Evolutionary conservation across 2,888 invertebrate species (phyloP).

Genomic region (Euclidia mi): DNA sequence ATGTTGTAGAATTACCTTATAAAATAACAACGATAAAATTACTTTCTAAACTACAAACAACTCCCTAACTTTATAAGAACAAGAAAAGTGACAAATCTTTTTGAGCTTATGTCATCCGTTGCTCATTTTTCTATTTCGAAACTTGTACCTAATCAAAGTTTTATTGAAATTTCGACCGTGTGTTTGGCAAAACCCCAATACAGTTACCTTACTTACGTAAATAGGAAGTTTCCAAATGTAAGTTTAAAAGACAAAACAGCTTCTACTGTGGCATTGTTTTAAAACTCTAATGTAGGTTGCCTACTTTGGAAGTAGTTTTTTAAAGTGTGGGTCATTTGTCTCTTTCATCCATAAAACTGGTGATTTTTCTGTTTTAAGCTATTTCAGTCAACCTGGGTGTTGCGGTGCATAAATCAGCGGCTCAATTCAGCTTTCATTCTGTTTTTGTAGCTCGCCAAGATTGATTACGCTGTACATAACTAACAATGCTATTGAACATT

Average conservation of each 20-base stretch:
- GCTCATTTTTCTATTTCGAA: conserved; percentile 29
- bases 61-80: too few relatives aligned
- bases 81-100: background rate
- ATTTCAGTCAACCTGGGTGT: conserved; percentile 11
- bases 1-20: too few relatives aligned
- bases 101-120: conserved; percentile 25
- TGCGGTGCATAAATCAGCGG: conserved; percentile 13
- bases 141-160: conserved; percentile 49
- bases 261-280: conserved; percentile 36
- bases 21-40: too few relatives aligned
- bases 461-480: conserved; percentile 6
- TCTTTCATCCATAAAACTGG: conserved; percentile 6
- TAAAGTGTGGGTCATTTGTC: conserved; percentile 13
- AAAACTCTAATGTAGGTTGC: conserved; percentile 39
- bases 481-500: too few relatives aligned
- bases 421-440: conserved; percentile 9
- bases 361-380: conserved; percentile 10
- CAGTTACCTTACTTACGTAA: conserved; percentile 25
- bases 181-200: conserved; percentile 26
- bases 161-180: conserved; percentile 43
- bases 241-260: conserved; percentile 43
- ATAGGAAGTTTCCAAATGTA: conserved; percentile 15
- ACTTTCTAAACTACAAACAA: too few relatives aligned
- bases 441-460: conserved; percentile 7
- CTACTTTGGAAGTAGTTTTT: conserved; percentile 17